Evolutionary conservation across 2,888 invertebrate species (phyloP).

Genomic region (Tetragonula carbonaria): DNA sequence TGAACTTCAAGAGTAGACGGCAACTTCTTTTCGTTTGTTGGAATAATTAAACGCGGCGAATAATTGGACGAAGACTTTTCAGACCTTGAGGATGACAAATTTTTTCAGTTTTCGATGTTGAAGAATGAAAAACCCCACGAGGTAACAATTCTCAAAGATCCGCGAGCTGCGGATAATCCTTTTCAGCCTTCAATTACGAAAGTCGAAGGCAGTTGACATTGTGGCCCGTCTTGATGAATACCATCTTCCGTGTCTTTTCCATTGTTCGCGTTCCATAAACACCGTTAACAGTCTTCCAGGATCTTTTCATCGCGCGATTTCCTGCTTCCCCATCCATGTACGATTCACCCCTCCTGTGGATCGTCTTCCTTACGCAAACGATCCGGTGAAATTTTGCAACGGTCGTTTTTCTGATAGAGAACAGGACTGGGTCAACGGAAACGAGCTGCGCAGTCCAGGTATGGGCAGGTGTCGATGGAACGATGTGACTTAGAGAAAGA

Average conservation of each 20-base stretch:
- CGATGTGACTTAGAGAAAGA: background rate
- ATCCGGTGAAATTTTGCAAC: constrained; percentile 47
- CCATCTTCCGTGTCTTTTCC: background rate
- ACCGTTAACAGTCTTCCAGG: constrained; percentile 25
- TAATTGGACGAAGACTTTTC: too few relatives aligned
- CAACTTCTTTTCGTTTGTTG: too few relatives aligned
- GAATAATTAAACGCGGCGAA: too few relatives aligned
- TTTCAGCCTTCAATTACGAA: constrained; percentile 32
- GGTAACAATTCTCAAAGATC: background rate
- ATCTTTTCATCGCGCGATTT: constrained; percentile 18
- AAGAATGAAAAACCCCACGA: too few relatives aligned
- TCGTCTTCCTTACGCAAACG: constrained; percentile 46
- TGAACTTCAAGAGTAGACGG: too few relatives aligned
- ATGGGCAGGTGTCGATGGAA: constrained; percentile 56
- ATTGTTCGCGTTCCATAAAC: constrained; percentile 47
- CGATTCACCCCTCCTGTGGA: constrained; percentile 1
- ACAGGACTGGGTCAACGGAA: constrained; percentile 48
- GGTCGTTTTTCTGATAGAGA: constrained; percentile 40
- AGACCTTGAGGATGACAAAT: too few relatives aligned
- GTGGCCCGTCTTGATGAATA: constrained; percentile 15
- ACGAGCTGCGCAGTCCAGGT: constrained; percentile 39
- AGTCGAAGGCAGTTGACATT: constrained; percentile 1
- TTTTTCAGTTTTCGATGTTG: too few relatives aligned
- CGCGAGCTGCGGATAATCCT: background rate
- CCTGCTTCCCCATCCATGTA: background rate